These are phyloP conservation scores for Manis pentadactyla DNA, from an alignment of 2,797 vertebrate genomes.

Conservation along the genomic window DNA sequence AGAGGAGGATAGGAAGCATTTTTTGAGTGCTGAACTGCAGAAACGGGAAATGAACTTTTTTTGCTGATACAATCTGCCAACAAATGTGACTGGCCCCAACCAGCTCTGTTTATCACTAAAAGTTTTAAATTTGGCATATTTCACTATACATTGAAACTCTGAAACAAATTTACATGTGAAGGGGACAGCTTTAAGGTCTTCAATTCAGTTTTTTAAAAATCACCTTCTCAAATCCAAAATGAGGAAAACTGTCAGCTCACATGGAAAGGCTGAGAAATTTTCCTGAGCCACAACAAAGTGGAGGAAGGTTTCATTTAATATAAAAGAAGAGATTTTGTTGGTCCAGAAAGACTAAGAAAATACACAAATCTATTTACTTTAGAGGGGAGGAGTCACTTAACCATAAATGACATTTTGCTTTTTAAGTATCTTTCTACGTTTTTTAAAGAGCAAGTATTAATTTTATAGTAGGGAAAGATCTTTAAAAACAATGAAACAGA, in stretches of 20 bases:
- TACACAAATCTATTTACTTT: background rate
- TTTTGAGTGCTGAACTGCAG: conserved; percentile 11
- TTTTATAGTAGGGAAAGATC: background rate
- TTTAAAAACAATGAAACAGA: background rate
- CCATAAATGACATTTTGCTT: background rate
- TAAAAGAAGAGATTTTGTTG: background rate
- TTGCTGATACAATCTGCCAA: background rate
- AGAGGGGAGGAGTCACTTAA: background rate
- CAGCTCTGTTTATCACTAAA: conserved; percentile 8
- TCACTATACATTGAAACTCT: background rate
- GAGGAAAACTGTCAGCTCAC: background rate
- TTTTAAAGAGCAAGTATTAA: background rate
- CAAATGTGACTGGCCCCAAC: background rate
- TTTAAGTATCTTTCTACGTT: background rate
- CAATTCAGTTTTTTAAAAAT: background rate
- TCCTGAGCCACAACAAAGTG: background rate
- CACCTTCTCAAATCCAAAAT: conserved; percentile 30
- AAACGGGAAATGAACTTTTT: conserved; percentile 36
- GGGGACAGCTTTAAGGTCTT: background rate
- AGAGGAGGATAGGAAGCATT: background rate
- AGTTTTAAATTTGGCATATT: conserved; percentile 20
- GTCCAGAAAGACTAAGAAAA: background rate
- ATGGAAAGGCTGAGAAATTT: background rate
- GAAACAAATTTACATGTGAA: background rate
- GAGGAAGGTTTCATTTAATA: background rate